Conservation (phyloP, 2,113 vertebrate species). For the Cyprinodon variegatus region DNA sequence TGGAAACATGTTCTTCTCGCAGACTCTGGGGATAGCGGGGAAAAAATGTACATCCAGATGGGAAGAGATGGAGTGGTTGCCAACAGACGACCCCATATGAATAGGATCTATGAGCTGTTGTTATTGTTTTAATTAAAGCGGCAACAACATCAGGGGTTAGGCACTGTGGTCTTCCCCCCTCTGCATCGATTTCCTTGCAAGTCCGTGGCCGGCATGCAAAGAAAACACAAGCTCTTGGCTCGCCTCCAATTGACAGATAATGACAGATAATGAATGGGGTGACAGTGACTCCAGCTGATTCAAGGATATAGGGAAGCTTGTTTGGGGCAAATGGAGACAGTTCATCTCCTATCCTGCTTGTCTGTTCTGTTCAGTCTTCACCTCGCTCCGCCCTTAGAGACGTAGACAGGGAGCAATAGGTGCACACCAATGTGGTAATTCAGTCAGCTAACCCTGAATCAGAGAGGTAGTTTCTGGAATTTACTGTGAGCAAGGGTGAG, state of each 20-base stretch:
- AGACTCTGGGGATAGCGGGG: conserved; percentile 39
- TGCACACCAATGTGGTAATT: conserved; percentile 62
- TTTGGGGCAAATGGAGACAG: conserved; percentile 67
- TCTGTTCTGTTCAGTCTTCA: conserved; percentile 37
- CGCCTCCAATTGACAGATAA: conserved; percentile 67
- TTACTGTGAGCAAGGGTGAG: conserved; percentile 68
- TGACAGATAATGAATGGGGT: conserved; percentile 74
- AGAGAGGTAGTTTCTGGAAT: conserved; percentile 63
- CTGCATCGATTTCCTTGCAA: conserved; percentile 59
- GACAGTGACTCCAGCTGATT: conserved; percentile 54
- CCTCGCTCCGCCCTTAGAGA: conserved; percentile 24
- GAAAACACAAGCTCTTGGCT: conserved; percentile 61
- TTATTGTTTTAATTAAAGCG: conserved; percentile 73
- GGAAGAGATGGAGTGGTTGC: conserved; percentile 60
- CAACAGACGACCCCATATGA: conserved; percentile 44
- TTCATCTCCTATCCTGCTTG: conserved; percentile 60
- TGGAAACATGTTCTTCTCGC: conserved; percentile 32
- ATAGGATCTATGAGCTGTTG: conserved; percentile 38
- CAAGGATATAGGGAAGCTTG: conserved; percentile 61
- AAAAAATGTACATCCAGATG: conserved; percentile 57
- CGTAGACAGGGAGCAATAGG: conserved; percentile 15
- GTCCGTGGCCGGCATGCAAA: conserved; percentile 59
- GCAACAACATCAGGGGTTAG: conserved; percentile 56
- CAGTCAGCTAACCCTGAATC: conserved; percentile 67
- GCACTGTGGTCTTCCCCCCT: conserved; percentile 38